phyloP scores from a whole-genome alignment of 2,797 vertebrate species.

The Melanogrammus aeglefinus region DNA sequence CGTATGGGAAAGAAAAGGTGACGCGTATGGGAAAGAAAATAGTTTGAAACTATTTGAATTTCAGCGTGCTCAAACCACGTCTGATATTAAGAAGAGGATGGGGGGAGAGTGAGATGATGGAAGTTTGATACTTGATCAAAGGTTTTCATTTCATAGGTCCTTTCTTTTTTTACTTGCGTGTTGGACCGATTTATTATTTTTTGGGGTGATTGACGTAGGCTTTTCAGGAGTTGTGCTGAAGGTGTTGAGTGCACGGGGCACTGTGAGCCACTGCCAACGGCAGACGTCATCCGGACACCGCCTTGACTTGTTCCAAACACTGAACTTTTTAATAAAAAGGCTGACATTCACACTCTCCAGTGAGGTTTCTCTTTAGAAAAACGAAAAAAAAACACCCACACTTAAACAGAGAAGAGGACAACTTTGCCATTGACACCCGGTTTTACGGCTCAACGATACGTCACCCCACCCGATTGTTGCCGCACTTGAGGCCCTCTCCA shows the following conservation, averaged over 20 bases:
- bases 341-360: not conserved
- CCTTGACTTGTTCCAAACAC: conserved; percentile 20
- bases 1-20: not conserved
- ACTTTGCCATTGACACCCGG: not conserved
- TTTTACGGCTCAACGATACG: not conserved
- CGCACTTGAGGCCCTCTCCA: conserved; percentile 10
- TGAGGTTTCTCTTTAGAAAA: not conserved
- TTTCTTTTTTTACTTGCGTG: not conserved
- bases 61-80: not conserved
- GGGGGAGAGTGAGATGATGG: not conserved
- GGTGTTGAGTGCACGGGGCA: not conserved
- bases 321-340: not conserved
- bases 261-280: not conserved
- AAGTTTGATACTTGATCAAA: not conserved
- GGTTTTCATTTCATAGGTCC: not conserved
- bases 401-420: not conserved
- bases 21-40: not conserved
- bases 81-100: not conserved
- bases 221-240: conserved; percentile 9
- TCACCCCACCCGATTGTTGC: conserved; percentile 10
- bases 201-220: not conserved
- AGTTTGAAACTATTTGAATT: not conserved
- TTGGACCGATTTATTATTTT: not conserved
- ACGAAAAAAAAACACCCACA: not conserved
- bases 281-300: not conserved